Evolutionary conservation across 2,113 vertebrate genomes (phyloP).

Genomic region (Microcebus ravelobensis): DNA sequence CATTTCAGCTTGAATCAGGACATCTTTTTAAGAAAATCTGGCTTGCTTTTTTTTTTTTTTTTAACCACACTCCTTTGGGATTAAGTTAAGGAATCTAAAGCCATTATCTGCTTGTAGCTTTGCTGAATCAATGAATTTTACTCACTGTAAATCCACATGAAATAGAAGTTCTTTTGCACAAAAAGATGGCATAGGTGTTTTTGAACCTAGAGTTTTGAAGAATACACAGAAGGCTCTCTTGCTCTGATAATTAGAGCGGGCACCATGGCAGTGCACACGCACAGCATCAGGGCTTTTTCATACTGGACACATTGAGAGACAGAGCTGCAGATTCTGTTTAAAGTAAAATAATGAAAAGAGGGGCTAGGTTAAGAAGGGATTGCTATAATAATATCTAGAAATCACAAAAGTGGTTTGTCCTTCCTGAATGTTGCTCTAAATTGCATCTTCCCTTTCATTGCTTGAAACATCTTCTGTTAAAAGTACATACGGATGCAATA

Average conservation of each 20-base stretch:
- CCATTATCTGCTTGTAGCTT: slow-evolving; percentile 61
- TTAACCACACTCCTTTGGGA: slow-evolving; percentile 50
- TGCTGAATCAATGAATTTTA: slow-evolving; percentile 72
- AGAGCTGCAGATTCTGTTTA: background rate
- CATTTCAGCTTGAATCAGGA: slow-evolving; percentile 59
- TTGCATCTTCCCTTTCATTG: background rate
- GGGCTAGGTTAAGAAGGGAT: background rate
- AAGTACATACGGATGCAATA: background rate
- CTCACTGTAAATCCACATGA: slow-evolving; percentile 40
- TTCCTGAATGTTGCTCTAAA: background rate
- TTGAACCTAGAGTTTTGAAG: slow-evolving; percentile 25
- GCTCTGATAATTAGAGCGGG: background rate
- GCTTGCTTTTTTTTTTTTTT: slow-evolving; percentile 46
- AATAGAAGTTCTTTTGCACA: slow-evolving; percentile 51
- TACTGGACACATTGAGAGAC: background rate
- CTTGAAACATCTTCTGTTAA: slow-evolving; percentile 9
- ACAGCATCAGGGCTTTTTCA: background rate
- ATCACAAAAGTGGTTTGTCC: background rate
- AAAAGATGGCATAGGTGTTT: slow-evolving; percentile 36
- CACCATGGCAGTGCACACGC: fast-evolving
- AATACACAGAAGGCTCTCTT: background rate
- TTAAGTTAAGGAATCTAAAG: slow-evolving; percentile 65
- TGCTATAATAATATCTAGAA: background rate
- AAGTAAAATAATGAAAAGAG: background rate
- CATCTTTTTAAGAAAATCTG: slow-evolving; percentile 49